Evolutionary conservation across 2,888 invertebrate genomes (phyloP), one percentile per base, ranked within the genome.

Genomic region (Limnephilus lunatus): DNA sequence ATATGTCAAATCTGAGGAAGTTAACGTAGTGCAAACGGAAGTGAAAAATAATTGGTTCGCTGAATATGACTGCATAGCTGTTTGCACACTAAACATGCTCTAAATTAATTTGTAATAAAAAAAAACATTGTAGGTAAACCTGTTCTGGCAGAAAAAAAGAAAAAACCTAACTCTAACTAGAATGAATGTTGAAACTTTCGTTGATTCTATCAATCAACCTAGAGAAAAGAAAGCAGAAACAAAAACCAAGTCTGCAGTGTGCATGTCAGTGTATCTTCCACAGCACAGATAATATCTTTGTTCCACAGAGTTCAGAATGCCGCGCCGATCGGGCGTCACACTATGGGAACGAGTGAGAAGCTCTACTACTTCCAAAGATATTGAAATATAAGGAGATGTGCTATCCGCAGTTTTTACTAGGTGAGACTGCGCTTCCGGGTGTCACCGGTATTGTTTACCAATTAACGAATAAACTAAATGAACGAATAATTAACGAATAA

Each of bases 1-100:
- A 25, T 25, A n/a, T 68, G 7, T 68, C 68, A 68, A 68, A 25
- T 68, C 68, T 68, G 68, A 68, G 68, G 68, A 68, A 68, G 68
- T 68, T 86, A 44, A n/a, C 86, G 11, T 14, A 86, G 44, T 44
- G 30, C 25, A 86, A 86, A 86, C 86, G 86, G 44, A 86, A 44
- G 30, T 86, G 35, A 19, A 86, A 86, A 48, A 83, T 35, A 83
- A 83, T 83, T 83, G 35, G 83, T 32, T 83, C 83, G 83, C 35
- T 39, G 35, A 83, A n/a, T 83, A 39, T 12, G 83, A 83, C 83
- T 35, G 31, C 35, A 4, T 83, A 68, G 25, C 53, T 68, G 1
- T 68, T n/a, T 68, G 9, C 68, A 68, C n/a, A n/a, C 25, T n/a
- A 9, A 25, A 68, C 25, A 7, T 68, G 2, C 25, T 25, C 25